Base-by-base conservation (phyloP, 2,888 invertebrate genomes). In the Caenorhabditis plicata region DNA sequence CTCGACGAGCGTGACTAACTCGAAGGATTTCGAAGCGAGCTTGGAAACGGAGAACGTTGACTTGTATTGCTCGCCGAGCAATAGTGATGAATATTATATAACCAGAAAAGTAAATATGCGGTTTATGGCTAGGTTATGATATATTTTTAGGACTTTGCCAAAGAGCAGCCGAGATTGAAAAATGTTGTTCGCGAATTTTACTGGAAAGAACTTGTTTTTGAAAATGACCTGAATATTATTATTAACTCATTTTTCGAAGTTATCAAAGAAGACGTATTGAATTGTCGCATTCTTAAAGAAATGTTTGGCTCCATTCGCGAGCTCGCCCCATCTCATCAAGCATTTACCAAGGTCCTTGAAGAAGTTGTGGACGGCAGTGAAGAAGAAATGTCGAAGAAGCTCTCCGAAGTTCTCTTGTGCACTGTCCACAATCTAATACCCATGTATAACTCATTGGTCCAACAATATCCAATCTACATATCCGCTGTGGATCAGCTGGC, bases 401-500 rank as follows among this genome's bases (percentile, higher is more conserved):
- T 54, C 4, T 46, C 53, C 7, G 45, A 54, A 29, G 50, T 61
- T 26, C 87, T 92, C 66, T 86, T 93, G 66, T 86, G 57, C 2
- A 47, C 58, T 13, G 63, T 58, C 4, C 68, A 68, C 31, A 68
- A 68, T 35, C 31, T 64, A 5, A 52, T 62, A 2, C 58, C 58
- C 17, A 35, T 65, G 2, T 68, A 68, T 43, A 42, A 51, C 22
- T 54, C 60, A 3, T 45, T 68, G 5, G 54, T 65, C 11, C 51
- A 58, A 35, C 57, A 68, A 22, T 68, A 51, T 51, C 64, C 66
- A 1, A 64, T 61, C 13, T 69, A 62, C 43, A 52, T 69, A 11
- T 64, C 66, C 1, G 69, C 69, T 3, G 33, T 67, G 0, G 65
- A 69, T 40, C 61, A 64, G 25, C 32, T 69, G 8, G 45, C 39